Percentiles rank a stretch among this genome's conserved stretches.
These are phyloP conservation scores for Eristalinus sepulchralis DNA, from an alignment of 2,888 invertebrate genomes.

Conservation along the genomic window DNA sequence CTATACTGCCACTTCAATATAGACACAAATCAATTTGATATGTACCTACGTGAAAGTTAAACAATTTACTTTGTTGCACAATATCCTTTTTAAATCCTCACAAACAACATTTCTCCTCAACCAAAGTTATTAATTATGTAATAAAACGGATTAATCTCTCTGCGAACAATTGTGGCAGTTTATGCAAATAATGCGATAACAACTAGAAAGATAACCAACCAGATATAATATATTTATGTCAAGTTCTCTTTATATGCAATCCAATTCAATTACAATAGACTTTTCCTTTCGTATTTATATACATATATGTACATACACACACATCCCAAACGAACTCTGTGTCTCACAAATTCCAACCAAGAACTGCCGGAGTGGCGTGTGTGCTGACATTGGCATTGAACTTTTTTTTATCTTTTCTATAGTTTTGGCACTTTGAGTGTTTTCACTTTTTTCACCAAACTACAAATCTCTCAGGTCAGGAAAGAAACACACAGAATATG, in stretches of 20 bases:
- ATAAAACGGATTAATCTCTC: conserved; percentile 10
- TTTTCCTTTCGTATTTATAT: conserved; percentile 4
- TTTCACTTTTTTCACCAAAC: not conserved
- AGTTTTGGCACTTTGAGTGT: not conserved
- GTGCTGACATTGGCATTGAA: conserved; percentile 39
- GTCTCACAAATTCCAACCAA: not conserved
- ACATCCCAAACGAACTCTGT: not conserved
- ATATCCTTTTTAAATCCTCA: not conserved
- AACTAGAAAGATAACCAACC: not conserved
- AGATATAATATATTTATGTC: not conserved
- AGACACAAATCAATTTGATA: too few species aligned
- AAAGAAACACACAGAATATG: not conserved
- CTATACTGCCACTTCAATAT: too few species aligned
- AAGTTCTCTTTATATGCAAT: not conserved
- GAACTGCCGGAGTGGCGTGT: conserved; percentile 29
- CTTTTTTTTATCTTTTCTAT: not conserved
- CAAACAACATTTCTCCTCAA: not conserved
- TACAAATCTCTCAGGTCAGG: not conserved
- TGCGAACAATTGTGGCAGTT: not conserved
- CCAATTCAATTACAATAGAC: not conserved
- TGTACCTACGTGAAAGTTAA: not conserved
- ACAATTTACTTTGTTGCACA: not conserved
- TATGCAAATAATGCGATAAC: conserved; percentile 8
- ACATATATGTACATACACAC: not conserved
- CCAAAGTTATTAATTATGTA: not conserved